phyloP scores from a whole-genome alignment of 2,797 vertebrate genomes.

The Lacerta viridis region DNA sequence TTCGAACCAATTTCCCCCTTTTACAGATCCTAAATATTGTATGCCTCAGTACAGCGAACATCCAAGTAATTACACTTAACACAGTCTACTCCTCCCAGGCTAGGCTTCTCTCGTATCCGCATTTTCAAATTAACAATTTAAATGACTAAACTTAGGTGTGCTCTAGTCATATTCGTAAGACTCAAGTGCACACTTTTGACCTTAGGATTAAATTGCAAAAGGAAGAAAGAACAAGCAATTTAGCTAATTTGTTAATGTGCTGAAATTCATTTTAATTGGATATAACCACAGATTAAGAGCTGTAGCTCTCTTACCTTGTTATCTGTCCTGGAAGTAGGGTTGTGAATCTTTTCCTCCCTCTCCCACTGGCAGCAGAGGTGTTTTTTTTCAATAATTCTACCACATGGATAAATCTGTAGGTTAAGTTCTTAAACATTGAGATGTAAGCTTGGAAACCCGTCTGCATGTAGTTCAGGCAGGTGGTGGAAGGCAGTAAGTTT shows the following conservation, averaged over 20 bases:
- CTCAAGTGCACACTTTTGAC: neutral
- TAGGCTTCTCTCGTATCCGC: neutral
- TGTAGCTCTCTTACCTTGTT: neutral
- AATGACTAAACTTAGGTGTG: neutral
- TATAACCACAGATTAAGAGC: neutral
- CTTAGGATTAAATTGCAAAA: neutral
- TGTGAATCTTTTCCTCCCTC: neutral
- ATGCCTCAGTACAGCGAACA: neutral
- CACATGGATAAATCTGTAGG: neutral
- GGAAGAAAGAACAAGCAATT: neutral
- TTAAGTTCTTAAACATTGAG: neutral
- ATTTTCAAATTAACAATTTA: neutral
- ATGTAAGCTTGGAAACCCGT: neutral
- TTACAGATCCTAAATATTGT: neutral
- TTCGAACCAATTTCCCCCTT: neutral
- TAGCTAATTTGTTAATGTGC: neutral
- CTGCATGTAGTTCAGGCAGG: neutral
- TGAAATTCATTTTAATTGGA: slow-evolving; percentile 2
- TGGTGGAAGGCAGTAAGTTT: neutral
- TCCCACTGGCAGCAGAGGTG: neutral
- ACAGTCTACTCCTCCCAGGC: neutral
- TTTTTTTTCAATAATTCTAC: neutral
- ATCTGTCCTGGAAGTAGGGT: neutral
- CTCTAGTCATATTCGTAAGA: neutral
- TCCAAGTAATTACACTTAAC: neutral